Evolutionary conservation across 2,797 vertebrate species (phyloP).

Genomic region (Dendrocincla fuliginosa): DNA sequence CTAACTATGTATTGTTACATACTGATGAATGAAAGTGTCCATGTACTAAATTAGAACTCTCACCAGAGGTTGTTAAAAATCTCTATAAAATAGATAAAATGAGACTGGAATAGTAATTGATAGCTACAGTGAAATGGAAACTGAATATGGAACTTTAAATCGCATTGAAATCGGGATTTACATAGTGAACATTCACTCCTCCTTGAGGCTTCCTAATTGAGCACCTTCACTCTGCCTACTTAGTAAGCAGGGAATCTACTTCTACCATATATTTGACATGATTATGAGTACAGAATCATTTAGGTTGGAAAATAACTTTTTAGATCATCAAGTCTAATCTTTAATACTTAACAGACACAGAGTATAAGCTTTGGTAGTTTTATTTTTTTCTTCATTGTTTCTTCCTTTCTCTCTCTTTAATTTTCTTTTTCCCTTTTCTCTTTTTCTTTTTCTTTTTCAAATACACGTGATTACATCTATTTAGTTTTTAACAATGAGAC

Average conservation of each 20-base stretch:
- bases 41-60: slow-evolving; percentile 39
- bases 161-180: neutral
- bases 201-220: neutral
- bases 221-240: neutral
- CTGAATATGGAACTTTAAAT: slow-evolving; percentile 26
- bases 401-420: neutral
- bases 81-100: neutral
- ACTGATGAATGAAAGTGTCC: neutral
- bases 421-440: neutral
- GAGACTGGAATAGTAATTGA: neutral
- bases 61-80: slow-evolving; percentile 43
- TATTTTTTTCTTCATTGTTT: neutral
- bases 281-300: neutral
- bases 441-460: neutral
- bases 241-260: neutral
- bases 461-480: neutral
- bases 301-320: neutral
- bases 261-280: neutral
- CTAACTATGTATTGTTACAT: neutral
- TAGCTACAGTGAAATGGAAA: neutral
- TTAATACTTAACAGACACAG: neutral
- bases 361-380: neutral
- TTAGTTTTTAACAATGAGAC: neutral
- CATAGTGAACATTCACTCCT: neutral
- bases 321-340: neutral